These are phyloP conservation scores for Oreochromis aureus DNA, from an alignment of 2,113 vertebrate species.

Conservation along the genomic window DNA sequence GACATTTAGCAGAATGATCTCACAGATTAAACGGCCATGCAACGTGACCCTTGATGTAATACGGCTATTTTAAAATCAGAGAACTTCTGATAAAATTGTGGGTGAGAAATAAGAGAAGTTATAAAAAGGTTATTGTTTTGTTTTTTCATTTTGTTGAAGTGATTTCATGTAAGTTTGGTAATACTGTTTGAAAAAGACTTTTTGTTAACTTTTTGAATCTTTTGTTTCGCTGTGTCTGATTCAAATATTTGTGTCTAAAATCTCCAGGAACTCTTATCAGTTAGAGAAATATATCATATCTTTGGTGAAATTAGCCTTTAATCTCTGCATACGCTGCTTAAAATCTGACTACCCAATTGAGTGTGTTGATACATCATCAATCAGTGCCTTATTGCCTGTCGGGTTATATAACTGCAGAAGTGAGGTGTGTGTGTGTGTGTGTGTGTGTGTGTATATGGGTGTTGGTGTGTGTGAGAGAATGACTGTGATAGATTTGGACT, in stretches of 20 bases:
- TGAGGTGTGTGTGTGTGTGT: neutral
- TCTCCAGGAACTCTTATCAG: neutral
- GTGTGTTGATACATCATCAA: neutral
- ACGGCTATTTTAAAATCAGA: slow-evolving; percentile 1
- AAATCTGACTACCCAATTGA: neutral
- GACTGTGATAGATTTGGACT: slow-evolving; percentile 51
- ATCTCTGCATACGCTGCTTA: neutral
- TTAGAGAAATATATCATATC: neutral
- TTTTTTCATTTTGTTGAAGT: neutral
- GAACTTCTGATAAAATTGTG: neutral
- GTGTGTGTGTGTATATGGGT: neutral
- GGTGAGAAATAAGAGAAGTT: slow-evolving; percentile 25
- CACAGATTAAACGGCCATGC: neutral
- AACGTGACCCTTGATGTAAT: neutral
- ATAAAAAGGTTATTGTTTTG: neutral
- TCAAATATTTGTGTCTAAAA: neutral
- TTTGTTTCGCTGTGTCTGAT: neutral
- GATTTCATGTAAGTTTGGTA: neutral
- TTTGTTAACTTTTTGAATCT: neutral
- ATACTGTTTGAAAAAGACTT: neutral
- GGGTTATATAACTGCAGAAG: slow-evolving; percentile 30
- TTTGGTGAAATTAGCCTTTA: neutral
- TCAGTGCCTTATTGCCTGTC: neutral
- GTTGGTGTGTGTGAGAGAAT: neutral
- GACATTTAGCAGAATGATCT: neutral